Base-by-base conservation (phyloP, 2,888 invertebrate species). In the Digitonthophagus gazella region DNA sequence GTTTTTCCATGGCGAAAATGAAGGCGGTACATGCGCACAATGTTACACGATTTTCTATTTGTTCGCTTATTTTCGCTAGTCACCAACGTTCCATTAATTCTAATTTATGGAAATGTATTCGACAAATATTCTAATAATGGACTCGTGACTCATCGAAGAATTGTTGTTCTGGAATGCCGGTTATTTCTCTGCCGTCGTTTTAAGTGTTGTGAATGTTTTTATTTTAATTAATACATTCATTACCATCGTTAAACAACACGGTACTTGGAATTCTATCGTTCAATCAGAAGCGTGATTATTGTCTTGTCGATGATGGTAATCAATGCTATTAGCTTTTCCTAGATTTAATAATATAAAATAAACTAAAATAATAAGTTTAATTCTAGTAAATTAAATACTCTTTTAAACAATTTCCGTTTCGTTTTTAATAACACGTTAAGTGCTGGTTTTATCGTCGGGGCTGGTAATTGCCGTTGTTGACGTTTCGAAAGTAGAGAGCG, bases 51-150 rank as follows among this genome's bases (percentile, higher is more conserved):
- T 44, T 44, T 44, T 44, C 28, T 44, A 44, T 61, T 61, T 61
- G 61, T 61, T 61, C 61, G 61, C 16, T 18, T 20, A 61, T 61
- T 61, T 61, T 61, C 19, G 6, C 61, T n/a, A 8, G 61, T 16
- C 16, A 20, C 20, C 61, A 6, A 20, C 3, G 5, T 15, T 14
- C 20, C 15, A 61, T 61, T 61, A 61, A 61, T 61, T 20, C 61
- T 61, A 61, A 61, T 61, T 61, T 61, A 61, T 61, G 61, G 61
- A 61, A 20, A 61, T 61, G 61, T 61, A 61, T 61, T 61, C 61
- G 61, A 20, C 61, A 61, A 61, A 61, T 61, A 61, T 61, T 61
- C 20, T 19, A 61, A 61, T 61, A 3, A 61, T 20, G 18, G 18
- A 18, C 61, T 16, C 18, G 19, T 61, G 61, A 61, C 61, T 61